Evolutionary conservation across 2,888 invertebrate species (phyloP), one percentile per base, ranked within the genome.

Genomic region (Dasysyrphus albostriatus): DNA sequence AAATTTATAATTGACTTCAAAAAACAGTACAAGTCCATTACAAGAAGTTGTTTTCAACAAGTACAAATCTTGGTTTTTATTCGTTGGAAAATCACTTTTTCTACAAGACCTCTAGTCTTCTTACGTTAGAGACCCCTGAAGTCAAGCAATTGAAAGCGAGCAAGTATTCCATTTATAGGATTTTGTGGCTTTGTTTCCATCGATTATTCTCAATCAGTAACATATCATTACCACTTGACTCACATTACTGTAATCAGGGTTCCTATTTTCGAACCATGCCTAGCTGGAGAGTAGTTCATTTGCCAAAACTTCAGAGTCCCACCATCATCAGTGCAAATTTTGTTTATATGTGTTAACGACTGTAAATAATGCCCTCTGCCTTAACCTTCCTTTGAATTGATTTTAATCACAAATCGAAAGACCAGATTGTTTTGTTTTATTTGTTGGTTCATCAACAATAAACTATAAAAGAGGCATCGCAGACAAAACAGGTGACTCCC

Each of bases 381-480:
- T 2, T 16, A 47, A 16, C 8, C 8, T 8, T 19, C 44, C 24
- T 42, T 39, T 44, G 39, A 63, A 34, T 34, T 58, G 47, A 10
- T n/a, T 61, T 49, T 14, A 29, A 47, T n/a, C 42, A 59, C 19
- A 59, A 59, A 39, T 59, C 39, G 37, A 37, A 37, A 39, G 5
- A 61, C 24, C 39, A 39, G 24, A 61, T 42, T 59, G 10, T 16
- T 10, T 4, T 37, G 37, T 7, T 24, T 59, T 12, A 58, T 24
- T 61, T 39, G 42, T 61, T 39, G 19, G 47, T 85, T 85, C 85
- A 85, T 85, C 85, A 85, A 47, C 77, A 73, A 85, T 85, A 78
- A 82, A 78, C 77, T 77, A 54, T 82, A 77, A 54, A 70, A 69
- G 0, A 10, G 63, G 63, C 44, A 6, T 19, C 2, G n/a, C 14